phyloP scores from a whole-genome alignment of 2,797 vertebrate genomes.

The Podargus strigoides region DNA sequence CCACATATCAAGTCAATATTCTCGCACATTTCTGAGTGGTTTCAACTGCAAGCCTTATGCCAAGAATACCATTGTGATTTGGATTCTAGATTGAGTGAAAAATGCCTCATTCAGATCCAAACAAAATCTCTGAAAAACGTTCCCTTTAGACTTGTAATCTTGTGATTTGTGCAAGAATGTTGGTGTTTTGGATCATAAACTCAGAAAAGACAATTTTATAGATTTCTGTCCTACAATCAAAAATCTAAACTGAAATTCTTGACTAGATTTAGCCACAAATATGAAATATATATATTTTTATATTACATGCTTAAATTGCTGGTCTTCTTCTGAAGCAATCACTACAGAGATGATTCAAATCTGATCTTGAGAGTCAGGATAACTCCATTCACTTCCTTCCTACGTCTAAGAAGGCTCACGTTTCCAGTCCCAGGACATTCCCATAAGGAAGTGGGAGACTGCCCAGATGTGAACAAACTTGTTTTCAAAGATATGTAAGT shows the following conservation, averaged over 20 bases:
- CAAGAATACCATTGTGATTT: slow-evolving; percentile 39
- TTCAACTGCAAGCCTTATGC: background rate
- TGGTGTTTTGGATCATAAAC: slow-evolving; percentile 13
- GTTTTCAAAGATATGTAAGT: background rate
- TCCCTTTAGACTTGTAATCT: slow-evolving; percentile 23
- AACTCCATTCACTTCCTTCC: background rate
- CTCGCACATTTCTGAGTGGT: background rate
- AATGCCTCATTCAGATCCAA: slow-evolving; percentile 37
- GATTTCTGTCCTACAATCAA: background rate
- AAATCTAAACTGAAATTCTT: slow-evolving; percentile 8
- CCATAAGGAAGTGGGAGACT: background rate
- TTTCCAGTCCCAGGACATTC: background rate
- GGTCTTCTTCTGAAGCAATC: background rate
- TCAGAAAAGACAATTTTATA: background rate
- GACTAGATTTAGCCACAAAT: background rate
- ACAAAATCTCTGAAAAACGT: slow-evolving; percentile 14
- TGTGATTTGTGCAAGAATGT: slow-evolving; percentile 42
- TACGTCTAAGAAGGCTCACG: background rate
- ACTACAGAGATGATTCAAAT: background rate
- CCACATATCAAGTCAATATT: slow-evolving; percentile 46
- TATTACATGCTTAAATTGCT: background rate
- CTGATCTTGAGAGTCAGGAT: background rate
- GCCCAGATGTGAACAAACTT: background rate
- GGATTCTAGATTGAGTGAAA: slow-evolving; percentile 43
- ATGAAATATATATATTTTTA: background rate